Percentiles rank a stretch among this genome's conserved stretches.
Evolutionary conservation across 2,888 invertebrate genomes (phyloP).

Genomic region (Hyppa rectilinea): DNA sequence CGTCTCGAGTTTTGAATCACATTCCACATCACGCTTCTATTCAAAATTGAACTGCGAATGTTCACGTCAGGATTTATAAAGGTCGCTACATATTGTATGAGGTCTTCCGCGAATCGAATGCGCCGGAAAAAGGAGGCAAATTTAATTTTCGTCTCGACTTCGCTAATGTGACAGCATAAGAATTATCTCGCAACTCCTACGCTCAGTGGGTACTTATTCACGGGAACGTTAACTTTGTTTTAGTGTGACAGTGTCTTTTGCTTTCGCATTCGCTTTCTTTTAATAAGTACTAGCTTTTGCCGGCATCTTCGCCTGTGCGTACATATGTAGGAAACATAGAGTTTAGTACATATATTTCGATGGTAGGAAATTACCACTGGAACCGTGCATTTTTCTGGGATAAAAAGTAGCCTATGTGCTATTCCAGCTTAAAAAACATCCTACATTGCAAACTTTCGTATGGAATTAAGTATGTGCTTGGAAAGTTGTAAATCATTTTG

Average conservation of each 20-base stretch:
- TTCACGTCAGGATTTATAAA: slow-evolving; percentile 63
- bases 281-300: too few species aligned
- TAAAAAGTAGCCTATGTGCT: too few species aligned
- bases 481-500: not conserved
- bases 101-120: slow-evolving; percentile 61
- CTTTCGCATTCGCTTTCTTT: slow-evolving; percentile 39
- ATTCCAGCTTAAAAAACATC: too few species aligned
- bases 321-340: too few species aligned
- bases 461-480: too few species aligned
- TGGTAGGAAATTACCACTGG: too few species aligned
- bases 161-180: slow-evolving; percentile 74
- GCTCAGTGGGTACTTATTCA: slow-evolving; percentile 54
- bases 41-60: slow-evolving; percentile 61
- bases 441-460: too few species aligned
- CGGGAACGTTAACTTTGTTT: slow-evolving; percentile 55
- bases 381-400: too few species aligned
- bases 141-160: slow-evolving; percentile 71
- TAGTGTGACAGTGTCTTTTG: slow-evolving; percentile 36
- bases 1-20: slow-evolving; percentile 36
- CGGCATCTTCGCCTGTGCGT: too few species aligned
- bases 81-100: slow-evolving; percentile 67
- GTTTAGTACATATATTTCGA: too few species aligned
- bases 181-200: slow-evolving; percentile 65
- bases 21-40: slow-evolving; percentile 46
- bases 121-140: slow-evolving; percentile 67